phyloP scores from a whole-genome alignment of 2,113 vertebrate genomes.

The Cephalopterus ornatus region DNA sequence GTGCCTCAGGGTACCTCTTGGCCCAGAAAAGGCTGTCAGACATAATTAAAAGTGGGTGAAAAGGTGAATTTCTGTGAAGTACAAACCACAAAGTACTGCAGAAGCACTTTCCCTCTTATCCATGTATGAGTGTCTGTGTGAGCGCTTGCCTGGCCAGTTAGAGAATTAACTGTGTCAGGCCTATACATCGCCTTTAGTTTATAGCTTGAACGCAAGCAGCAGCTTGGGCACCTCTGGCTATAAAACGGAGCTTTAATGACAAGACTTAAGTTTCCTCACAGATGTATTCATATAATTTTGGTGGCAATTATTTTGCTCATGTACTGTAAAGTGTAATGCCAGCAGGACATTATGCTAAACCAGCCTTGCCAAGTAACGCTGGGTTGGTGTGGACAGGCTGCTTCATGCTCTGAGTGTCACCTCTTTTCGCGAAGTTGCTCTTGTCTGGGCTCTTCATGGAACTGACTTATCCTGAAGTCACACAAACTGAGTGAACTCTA shows the following conservation, averaged over 20 bases:
- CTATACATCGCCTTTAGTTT: accelerated
- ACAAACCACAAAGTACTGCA: not conserved
- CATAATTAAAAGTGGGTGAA: not conserved
- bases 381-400: not conserved
- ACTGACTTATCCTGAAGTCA: not conserved
- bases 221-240: not conserved
- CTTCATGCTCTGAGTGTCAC: accelerated
- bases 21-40: not conserved
- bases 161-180: not conserved
- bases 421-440: not conserved
- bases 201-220: not conserved
- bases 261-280: not conserved
- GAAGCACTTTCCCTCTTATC: not conserved
- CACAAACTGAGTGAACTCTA: not conserved
- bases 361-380: not conserved
- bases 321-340: not conserved
- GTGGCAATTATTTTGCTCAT: not conserved
- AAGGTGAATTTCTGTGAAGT: not conserved
- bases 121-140: too few relatives aligned
- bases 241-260: not conserved
- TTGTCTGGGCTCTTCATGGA: not conserved
- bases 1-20: not conserved
- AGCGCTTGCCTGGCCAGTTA: not conserved
- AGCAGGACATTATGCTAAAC: not conserved
- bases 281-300: not conserved